phyloP scores from a whole-genome alignment of 2,888 invertebrate species.

The Lacanobia oleracea region DNA sequence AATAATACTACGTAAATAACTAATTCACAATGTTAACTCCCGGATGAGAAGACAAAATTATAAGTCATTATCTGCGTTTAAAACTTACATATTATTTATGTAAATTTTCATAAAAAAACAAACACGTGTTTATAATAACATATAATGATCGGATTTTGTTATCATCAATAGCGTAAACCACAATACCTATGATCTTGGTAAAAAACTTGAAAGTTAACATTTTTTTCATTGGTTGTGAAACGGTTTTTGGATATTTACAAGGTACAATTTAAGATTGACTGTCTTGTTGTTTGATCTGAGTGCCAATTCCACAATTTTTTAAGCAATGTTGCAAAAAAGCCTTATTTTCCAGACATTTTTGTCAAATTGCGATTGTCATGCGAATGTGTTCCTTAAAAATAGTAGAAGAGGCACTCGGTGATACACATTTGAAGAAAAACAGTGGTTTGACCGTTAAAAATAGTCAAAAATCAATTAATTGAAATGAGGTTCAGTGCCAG shows the following conservation, averaged over 20 bases:
- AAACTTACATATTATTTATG: conserved; percentile 24
- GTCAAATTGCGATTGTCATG: no score
- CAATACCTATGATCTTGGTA: conserved; percentile 8
- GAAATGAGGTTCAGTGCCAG: no score
- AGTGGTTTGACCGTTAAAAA: no score
- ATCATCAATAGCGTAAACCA: conserved; percentile 13
- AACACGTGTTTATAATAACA: conserved; percentile 13
- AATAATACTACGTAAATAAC: neutral
- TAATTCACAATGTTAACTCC: conserved; percentile 32
- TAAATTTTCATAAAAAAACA: conserved; percentile 20
- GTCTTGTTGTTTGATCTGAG: conserved; percentile 1
- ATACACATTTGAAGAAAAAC: neutral
- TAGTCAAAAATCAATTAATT: neutral
- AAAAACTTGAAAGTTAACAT: conserved; percentile 22
- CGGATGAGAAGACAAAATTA: conserved; percentile 38
- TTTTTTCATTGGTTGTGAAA: neutral
- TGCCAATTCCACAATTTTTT: no score
- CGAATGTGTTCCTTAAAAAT: no score
- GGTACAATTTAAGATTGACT: neutral
- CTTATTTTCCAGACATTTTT: no score
- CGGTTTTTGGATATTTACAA: conserved; percentile 16
- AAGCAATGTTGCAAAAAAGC: no score
- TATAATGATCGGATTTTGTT: conserved; percentile 9
- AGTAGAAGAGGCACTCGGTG: no score
- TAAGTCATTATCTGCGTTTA: conserved; percentile 9